A percentile compares a stretch with the other conserved stretches of the same genome.
Conservation (phyloP, 2,113 vertebrate species). For the Polypterus senegalus region DNA sequence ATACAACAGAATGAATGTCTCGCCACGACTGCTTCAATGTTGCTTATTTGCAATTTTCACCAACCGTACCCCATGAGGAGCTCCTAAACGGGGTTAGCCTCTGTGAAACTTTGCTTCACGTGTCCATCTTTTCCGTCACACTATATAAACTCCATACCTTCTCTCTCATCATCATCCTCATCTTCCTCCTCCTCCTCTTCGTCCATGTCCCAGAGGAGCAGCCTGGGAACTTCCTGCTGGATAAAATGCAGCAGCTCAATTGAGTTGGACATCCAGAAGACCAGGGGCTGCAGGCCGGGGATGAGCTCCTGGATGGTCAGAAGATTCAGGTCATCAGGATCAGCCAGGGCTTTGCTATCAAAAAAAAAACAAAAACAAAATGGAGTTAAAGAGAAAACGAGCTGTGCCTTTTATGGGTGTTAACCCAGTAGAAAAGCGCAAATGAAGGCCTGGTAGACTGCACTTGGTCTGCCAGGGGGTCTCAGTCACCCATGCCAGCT, state of each 20-base stretch:
- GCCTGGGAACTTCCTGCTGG: conserved; percentile 47
- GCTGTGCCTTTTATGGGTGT: no score
- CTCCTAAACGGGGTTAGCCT: no score
- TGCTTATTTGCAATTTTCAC: no score
- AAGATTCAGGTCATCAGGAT: conserved; percentile 13
- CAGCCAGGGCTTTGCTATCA: not conserved
- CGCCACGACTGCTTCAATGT: no score
- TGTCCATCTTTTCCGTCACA: conserved; percentile 21
- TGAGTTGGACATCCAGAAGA: conserved; percentile 60
- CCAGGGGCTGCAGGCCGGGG: conserved; percentile 42
- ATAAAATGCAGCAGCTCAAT: conserved; percentile 57
- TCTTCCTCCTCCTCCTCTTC: conserved; percentile 6
- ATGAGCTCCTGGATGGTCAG: conserved; percentile 25
- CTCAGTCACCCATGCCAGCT: no score
- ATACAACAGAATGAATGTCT: no score
- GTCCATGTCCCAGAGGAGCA: conserved; percentile 37
- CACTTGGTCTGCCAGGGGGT: no score
- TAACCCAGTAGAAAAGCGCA: no score
- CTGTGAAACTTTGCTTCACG: no score
- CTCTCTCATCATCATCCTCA: conserved; percentile 8
- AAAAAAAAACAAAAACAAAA: no score
- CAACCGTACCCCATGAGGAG: no score
- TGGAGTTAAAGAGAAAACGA: not conserved
- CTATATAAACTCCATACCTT: not conserved
- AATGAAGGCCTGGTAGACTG: no score